Evolutionary conservation across 2,888 invertebrate genomes (phyloP).

Genomic region (Hemaris fuciformis): DNA sequence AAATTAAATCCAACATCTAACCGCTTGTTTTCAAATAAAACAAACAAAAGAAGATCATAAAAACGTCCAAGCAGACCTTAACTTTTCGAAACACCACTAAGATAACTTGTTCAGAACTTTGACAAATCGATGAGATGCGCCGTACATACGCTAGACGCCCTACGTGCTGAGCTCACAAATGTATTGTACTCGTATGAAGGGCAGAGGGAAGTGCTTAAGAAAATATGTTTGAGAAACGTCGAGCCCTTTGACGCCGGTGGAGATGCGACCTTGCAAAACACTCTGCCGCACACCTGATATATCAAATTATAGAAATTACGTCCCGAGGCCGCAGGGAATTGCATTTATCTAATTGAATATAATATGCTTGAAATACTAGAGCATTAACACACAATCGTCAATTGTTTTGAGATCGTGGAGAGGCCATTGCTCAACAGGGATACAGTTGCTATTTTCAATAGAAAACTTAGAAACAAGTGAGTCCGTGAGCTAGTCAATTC

Average conservation of each 20-base stretch:
- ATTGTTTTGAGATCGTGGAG: too few species aligned
- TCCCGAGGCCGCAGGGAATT: too few species aligned
- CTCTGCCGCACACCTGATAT: background rate
- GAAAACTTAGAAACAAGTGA: too few species aligned
- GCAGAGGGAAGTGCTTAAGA: constrained; percentile 31
- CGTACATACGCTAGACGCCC: constrained; percentile 20
- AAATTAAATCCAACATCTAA: too few species aligned
- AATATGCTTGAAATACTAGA: too few species aligned
- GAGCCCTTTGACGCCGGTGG: background rate
- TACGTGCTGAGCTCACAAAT: constrained; percentile 40
- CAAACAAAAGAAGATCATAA: background rate
- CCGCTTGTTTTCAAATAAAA: background rate
- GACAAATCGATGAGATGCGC: constrained; percentile 11
- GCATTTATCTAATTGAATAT: too few species aligned
- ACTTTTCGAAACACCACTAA: background rate
- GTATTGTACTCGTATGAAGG: constrained; percentile 43
- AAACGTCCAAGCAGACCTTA: background rate
- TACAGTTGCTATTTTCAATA: too few species aligned
- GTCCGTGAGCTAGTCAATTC: too few species aligned
- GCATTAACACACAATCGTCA: too few species aligned
- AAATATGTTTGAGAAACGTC: constrained; percentile 26
- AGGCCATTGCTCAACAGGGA: too few species aligned
- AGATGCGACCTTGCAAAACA: constrained; percentile 18
- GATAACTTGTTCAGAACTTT: constrained; percentile 7
- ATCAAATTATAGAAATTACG: background rate